These are phyloP conservation scores for Drosophila lini DNA, from an alignment of 1,140 invertebrate species.

Conservation along the genomic window DNA sequence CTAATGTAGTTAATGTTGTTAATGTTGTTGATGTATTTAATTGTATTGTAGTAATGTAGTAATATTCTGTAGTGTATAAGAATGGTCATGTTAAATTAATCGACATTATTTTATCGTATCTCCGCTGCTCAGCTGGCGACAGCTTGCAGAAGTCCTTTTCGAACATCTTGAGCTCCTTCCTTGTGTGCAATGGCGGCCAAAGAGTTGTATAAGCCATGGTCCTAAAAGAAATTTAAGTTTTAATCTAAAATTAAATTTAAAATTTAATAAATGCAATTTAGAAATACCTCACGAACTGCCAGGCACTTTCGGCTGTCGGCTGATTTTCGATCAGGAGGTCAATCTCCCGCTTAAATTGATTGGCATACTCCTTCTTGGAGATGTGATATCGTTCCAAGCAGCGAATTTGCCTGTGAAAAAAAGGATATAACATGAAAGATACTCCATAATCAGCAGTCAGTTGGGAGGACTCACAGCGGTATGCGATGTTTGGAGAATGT, in stretches of 20 bases:
- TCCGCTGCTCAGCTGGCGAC: conserved; percentile 8
- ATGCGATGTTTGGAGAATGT: conserved; percentile 23
- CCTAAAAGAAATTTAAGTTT: conserved; percentile 1
- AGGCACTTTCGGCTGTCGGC: conserved; percentile 33
- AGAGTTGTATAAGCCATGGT: conserved; percentile 45
- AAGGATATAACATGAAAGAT: background rate
- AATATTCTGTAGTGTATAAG: background rate
- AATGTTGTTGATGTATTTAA: background rate
- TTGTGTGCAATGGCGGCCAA: conserved; percentile 51
- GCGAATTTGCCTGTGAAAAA: conserved; percentile 13
- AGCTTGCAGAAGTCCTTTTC: conserved; percentile 37
- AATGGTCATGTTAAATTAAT: conserved; percentile 33
- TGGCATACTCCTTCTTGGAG: conserved; percentile 9
- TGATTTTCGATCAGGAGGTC: conserved; percentile 37
- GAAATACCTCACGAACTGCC: conserved; percentile 31
- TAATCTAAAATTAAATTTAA: too few species aligned
- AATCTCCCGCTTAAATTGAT: conserved; percentile 42
- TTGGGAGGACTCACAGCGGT: conserved; percentile 17
- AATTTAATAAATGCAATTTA: background rate
- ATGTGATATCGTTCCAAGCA: conserved; percentile 29
- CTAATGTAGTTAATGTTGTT: background rate
- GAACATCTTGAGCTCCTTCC: conserved; percentile 27
- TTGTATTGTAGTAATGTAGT: too few species aligned
- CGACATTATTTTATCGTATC: conserved; percentile 40
- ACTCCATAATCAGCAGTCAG: too few species aligned